phyloP scores from a whole-genome alignment of 2,888 invertebrate genomes.

The Ichneumoninae sp. region DNA sequence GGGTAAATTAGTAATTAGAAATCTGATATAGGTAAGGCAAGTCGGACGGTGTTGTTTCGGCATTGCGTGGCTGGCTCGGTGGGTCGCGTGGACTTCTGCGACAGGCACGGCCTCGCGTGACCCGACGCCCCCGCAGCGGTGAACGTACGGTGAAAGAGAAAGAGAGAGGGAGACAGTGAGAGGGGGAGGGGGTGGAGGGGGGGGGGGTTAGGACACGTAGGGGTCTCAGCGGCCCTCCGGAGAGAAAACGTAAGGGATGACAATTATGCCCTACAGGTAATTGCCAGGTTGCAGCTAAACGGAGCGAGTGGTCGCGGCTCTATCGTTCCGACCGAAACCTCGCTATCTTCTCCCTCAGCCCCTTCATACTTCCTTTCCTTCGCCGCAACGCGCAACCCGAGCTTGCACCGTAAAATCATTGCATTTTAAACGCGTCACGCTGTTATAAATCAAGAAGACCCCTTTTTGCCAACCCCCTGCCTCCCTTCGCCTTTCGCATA shows the following conservation, averaged over 20 bases:
- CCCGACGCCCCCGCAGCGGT: slow-evolving; percentile 76
- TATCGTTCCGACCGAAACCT: slow-evolving; percentile 25
- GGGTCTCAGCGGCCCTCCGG: slow-evolving; percentile 64
- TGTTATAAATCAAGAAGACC: slow-evolving; percentile 67
- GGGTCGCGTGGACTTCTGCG: slow-evolving; percentile 83
- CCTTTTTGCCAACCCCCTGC: slow-evolving; percentile 46
- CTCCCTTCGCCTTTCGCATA: slow-evolving; percentile 50
- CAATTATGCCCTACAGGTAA: slow-evolving; percentile 84
- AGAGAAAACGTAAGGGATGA: slow-evolving; percentile 82
- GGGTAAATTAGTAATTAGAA: slow-evolving; percentile 84
- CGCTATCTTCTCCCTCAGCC: slow-evolving; percentile 37
- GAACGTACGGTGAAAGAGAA: slow-evolving; percentile 65
- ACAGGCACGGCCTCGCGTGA: slow-evolving; percentile 84
- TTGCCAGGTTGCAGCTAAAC: slow-evolving; percentile 82
- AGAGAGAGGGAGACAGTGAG: slow-evolving; percentile 25
- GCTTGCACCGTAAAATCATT: slow-evolving; percentile 79
- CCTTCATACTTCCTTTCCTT: slow-evolving; percentile 67
- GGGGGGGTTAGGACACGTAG: slow-evolving; percentile 44
- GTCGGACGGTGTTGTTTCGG: slow-evolving; percentile 81
- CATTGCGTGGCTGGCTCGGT: slow-evolving; percentile 81
- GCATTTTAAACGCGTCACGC: slow-evolving; percentile 79
- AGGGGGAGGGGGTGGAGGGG: slow-evolving; percentile 57
- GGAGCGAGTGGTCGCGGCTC: slow-evolving; percentile 76
- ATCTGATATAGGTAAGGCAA: slow-evolving; percentile 82
- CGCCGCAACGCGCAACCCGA: slow-evolving; percentile 73